Conservation (phyloP, 2,888 invertebrate species). For the Nymphalis urticae region DNA sequence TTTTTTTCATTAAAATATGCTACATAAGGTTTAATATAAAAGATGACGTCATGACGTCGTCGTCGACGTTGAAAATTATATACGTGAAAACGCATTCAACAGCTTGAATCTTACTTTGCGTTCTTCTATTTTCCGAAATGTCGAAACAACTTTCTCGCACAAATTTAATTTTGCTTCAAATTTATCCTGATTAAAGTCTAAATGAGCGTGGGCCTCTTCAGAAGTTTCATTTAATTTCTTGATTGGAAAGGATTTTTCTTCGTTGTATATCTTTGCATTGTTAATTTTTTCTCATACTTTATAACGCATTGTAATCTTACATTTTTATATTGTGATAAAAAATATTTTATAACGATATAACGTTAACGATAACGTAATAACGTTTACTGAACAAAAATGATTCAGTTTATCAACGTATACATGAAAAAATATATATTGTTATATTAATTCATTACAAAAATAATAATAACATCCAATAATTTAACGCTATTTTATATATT, state of each 20-base stretch:
- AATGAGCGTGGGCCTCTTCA: slow-evolving; percentile 55
- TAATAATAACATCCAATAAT: too few species aligned
- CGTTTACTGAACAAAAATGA: too few species aligned
- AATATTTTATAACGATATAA: too few species aligned
- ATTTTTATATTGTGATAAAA: too few species aligned
- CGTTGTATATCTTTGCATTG: background rate
- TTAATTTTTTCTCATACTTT: too few species aligned
- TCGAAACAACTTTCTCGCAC: slow-evolving; percentile 29
- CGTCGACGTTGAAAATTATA: slow-evolving; percentile 13
- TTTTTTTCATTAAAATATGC: background rate
- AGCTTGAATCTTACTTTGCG: slow-evolving; percentile 8
- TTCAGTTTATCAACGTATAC: too few species aligned
- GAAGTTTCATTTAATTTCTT: slow-evolving; percentile 62
- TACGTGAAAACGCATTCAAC: slow-evolving; percentile 20
- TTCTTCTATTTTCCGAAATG: slow-evolving; percentile 5
- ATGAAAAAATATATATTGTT: too few species aligned
- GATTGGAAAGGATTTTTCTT: background rate
- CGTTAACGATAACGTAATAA: too few species aligned
- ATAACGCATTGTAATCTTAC: too few species aligned
- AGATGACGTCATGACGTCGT: background rate
- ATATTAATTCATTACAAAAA: too few species aligned
- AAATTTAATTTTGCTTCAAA: slow-evolving; percentile 50
- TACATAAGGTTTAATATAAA: background rate
- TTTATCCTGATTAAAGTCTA: slow-evolving; percentile 59
- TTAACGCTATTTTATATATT: too few species aligned